A percentile compares a stretch with the other conserved stretches of the same genome.
Evolutionary conservation across 1,140 invertebrate genomes (phyloP).

Genomic region (Drosophila tristis): DNA sequence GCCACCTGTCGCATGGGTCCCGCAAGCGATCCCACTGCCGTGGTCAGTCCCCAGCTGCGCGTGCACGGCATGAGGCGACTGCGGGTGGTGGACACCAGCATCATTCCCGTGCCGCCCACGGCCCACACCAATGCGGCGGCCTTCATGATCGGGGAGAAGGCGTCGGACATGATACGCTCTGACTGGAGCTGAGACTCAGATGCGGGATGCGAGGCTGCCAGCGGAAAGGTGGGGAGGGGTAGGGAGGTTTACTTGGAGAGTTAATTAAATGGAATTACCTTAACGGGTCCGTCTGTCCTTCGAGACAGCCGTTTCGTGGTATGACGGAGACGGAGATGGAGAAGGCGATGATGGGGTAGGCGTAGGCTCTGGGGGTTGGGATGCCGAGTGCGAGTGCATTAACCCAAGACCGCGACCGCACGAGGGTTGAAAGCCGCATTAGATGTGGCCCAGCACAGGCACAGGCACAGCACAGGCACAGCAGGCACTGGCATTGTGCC

Average conservation of each 20-base stretch:
- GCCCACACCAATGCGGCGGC: conserved; percentile 91
- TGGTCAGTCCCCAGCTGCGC: conserved; percentile 90
- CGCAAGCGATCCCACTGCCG: conserved; percentile 87
- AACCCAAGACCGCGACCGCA: conserved; percentile 58
- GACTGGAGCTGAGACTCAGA: conserved; percentile 86
- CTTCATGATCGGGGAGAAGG: conserved; percentile 95
- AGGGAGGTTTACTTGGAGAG: conserved; percentile 41
- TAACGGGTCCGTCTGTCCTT: conserved; percentile 31
- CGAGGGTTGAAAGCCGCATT: conserved; percentile 61
- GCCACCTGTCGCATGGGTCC: conserved; percentile 93
- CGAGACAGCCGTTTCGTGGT: conserved; percentile 11
- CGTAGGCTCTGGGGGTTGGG: conserved; percentile 55
- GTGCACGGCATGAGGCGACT: conserved; percentile 89
- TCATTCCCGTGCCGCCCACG: conserved; percentile 89
- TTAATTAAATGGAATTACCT: conserved; percentile 76
- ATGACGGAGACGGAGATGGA: not conserved
- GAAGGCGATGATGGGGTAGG: conserved; percentile 23
- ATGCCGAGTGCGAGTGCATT: conserved; percentile 85
- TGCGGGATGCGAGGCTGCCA: conserved; percentile 83
- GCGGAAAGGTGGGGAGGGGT: conserved; percentile 14
- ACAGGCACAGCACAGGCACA: too few species aligned
- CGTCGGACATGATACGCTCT: conserved; percentile 91
- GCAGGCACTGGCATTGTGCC: too few species aligned
- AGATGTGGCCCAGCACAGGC: not conserved
- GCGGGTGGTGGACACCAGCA: conserved; percentile 90